phyloP scores from a whole-genome alignment of 2,113 vertebrate species.

The Sula dactylatra region DNA sequence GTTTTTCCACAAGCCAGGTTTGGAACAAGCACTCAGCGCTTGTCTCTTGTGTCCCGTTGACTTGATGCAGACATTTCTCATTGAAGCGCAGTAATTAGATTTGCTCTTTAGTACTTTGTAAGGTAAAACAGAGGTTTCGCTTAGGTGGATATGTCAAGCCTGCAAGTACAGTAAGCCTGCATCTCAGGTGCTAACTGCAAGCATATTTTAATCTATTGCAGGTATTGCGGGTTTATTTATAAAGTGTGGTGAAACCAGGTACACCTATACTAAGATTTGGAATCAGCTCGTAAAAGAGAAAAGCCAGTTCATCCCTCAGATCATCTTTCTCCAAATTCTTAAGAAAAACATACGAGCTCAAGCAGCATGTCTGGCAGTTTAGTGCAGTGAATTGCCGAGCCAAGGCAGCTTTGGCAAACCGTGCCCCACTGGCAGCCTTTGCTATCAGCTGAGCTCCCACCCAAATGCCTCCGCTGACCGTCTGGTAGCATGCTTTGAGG shows the following conservation, averaged over 20 bases:
- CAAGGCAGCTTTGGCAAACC: not conserved
- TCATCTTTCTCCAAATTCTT: not conserved
- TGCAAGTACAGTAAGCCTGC: not conserved
- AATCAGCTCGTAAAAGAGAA: not conserved
- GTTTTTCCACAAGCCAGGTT: slow-evolving; percentile 21
- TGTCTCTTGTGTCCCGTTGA: slow-evolving; percentile 32
- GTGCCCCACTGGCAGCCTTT: not conserved
- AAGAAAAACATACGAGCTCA: fast-evolving
- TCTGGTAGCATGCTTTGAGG: not conserved
- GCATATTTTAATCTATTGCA: not conserved
- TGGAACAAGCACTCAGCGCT: not conserved
- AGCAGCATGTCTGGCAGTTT: not conserved
- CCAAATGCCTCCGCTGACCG: not conserved
- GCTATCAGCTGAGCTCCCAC: not conserved
- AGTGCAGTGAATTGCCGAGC: not conserved
- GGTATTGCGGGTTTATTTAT: not conserved
- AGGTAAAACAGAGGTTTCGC: slow-evolving; percentile 3
- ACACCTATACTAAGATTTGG: not conserved
- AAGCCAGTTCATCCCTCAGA: not conserved
- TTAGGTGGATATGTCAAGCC: not conserved
- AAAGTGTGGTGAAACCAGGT: not conserved
- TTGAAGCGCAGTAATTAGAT: slow-evolving; percentile 49
- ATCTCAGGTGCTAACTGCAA: not conserved
- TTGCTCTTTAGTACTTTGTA: slow-evolving; percentile 36
- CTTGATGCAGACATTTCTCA: slow-evolving; percentile 15